Percentiles rank a stretch among this genome's conserved stretches.
These are phyloP conservation scores for Rhinichthys osculus DNA, from an alignment of 2,797 vertebrate species.

Conservation along the genomic window DNA sequence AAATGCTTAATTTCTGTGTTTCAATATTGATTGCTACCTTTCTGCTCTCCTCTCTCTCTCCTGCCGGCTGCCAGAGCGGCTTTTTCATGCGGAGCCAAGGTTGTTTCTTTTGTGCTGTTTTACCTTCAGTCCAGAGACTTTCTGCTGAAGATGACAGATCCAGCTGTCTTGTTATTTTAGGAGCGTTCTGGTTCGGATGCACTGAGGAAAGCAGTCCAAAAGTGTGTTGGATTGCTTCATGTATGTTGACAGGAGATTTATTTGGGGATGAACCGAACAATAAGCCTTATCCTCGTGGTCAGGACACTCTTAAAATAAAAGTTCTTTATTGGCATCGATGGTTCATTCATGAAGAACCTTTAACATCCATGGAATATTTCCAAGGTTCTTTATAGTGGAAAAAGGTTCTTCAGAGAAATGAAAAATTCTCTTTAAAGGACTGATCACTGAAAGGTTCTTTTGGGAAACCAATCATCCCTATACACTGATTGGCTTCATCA, in stretches of 20 bases:
- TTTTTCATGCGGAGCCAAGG: slow-evolving; percentile 63
- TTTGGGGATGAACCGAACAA: background rate
- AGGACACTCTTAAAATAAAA: background rate
- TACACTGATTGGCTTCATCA: no score
- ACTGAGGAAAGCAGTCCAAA: background rate
- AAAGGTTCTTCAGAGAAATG: background rate
- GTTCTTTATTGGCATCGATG: background rate
- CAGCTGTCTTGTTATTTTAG: slow-evolving; percentile 30
- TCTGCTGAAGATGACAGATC: slow-evolving; percentile 14
- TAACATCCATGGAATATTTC: background rate
- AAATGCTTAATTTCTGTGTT: slow-evolving; percentile 87
- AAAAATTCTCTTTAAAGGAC: background rate
- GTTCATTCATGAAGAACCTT: background rate
- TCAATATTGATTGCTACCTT: slow-evolving; percentile 89
- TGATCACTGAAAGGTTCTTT: background rate
- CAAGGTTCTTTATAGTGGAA: background rate
- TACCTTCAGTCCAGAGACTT: slow-evolving; percentile 47
- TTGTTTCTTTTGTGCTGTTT: slow-evolving; percentile 53
- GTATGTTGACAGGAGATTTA: background rate
- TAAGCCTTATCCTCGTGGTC: background rate
- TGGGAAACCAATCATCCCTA: background rate
- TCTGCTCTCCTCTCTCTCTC: slow-evolving; percentile 76
- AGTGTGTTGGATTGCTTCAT: background rate
- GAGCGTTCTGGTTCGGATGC: background rate
- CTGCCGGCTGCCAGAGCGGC: slow-evolving; percentile 40